Evolutionary conservation across 1,140 invertebrate genomes (phyloP).

Genomic region (Pseudachorutes palmiensis): DNA sequence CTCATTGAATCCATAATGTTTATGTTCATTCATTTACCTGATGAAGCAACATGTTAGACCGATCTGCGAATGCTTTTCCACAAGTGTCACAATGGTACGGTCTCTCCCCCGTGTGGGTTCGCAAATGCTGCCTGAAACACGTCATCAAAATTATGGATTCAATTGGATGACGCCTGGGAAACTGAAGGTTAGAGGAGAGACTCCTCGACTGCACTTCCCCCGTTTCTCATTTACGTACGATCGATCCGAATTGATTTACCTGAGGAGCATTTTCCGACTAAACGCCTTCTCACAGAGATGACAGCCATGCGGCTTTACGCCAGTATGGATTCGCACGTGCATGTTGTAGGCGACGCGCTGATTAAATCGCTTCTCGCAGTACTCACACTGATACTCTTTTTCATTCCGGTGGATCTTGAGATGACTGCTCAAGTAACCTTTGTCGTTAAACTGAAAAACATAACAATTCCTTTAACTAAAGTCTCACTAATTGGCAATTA

Average conservation of each 20-base stretch:
- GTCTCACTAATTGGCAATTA: not conserved
- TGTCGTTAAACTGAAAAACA: slow-evolving; percentile 57
- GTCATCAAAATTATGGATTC: not conserved
- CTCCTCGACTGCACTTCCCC: too few species aligned
- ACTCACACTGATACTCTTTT: slow-evolving; percentile 64
- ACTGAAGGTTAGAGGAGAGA: not conserved
- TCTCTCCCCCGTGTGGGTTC: slow-evolving; percentile 48
- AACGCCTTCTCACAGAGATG: slow-evolving; percentile 31
- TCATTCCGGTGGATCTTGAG: slow-evolving; percentile 62
- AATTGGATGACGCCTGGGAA: not conserved
- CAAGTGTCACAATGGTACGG: slow-evolving; percentile 70
- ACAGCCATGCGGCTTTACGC: slow-evolving; percentile 33
- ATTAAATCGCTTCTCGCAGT: slow-evolving; percentile 68
- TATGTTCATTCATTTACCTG: slow-evolving; percentile 50
- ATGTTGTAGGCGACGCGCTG: slow-evolving; percentile 73
- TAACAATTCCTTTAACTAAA: not conserved
- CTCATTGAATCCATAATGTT: not conserved
- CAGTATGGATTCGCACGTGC: slow-evolving; percentile 72
- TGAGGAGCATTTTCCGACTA: slow-evolving; percentile 39
- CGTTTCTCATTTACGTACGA: too few species aligned
- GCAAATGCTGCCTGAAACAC: slow-evolving; percentile 47
- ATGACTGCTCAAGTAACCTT: slow-evolving; percentile 65
- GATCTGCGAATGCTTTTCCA: slow-evolving; percentile 9
- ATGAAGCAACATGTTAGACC: slow-evolving; percentile 64
- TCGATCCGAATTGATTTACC: not conserved